Evolutionary conservation across 2,113 vertebrate genomes (phyloP).

Genomic region (Gulo gulo): DNA sequence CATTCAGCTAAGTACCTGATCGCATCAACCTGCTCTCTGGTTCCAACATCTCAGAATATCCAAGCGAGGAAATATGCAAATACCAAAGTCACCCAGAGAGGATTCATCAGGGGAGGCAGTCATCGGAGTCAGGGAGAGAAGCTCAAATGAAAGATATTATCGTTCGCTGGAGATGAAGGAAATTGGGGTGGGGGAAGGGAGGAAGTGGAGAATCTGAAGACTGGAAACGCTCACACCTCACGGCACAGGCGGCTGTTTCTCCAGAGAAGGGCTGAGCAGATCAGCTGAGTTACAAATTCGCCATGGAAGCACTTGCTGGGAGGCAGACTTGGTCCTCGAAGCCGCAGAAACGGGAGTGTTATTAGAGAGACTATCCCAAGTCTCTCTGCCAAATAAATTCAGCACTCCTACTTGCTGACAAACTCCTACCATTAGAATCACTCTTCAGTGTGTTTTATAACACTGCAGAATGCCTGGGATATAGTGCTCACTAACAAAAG

Average conservation of each 20-base stretch:
- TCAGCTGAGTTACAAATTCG: not conserved
- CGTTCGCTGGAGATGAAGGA: slow-evolving; percentile 55
- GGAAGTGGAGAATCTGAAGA: not conserved
- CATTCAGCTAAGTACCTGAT: slow-evolving; percentile 76
- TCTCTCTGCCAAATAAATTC: slow-evolving; percentile 26
- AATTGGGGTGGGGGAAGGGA: slow-evolving; percentile 60
- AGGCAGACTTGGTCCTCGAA: not conserved
- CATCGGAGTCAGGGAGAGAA: slow-evolving; percentile 71
- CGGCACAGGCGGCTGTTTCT: not conserved
- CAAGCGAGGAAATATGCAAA: slow-evolving; percentile 73
- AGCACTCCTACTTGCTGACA: not conserved
- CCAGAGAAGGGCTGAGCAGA: not conserved
- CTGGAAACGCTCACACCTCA: not conserved
- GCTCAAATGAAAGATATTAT: slow-evolving; percentile 72
- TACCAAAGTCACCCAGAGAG: slow-evolving; percentile 71
- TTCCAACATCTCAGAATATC: slow-evolving; percentile 72
- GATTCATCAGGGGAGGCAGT: slow-evolving; percentile 75
- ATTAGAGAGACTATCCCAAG: not conserved
- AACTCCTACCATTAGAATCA: not conserved
- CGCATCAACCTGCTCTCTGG: slow-evolving; percentile 66
- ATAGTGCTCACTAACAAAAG: not conserved
- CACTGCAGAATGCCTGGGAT: not conserved
- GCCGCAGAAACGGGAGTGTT: not conserved
- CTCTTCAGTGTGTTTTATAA: slow-evolving; percentile 3
- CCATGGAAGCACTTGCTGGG: not conserved